Percentiles rank a stretch among this genome's conserved stretches.
Conservation (phyloP, 1,140 invertebrate genomes). For the Lineus longissimus region DNA sequence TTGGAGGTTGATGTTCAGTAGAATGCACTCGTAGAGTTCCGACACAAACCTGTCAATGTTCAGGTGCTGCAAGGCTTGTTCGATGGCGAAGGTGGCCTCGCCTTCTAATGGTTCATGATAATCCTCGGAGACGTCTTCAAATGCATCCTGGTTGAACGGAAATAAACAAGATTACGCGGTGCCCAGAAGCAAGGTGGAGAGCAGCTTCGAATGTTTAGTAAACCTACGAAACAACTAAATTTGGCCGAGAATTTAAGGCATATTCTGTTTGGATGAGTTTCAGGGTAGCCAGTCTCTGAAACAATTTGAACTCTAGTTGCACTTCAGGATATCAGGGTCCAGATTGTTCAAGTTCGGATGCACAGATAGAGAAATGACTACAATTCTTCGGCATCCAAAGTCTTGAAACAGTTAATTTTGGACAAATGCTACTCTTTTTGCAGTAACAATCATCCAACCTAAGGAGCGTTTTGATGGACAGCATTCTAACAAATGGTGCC, state of each 20-base stretch:
- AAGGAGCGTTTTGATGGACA: constrained; percentile 13
- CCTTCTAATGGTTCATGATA: constrained; percentile 15
- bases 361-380: too few relatives aligned
- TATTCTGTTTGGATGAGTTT: too few relatives aligned
- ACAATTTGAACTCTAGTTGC: too few relatives aligned
- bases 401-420: too few relatives aligned
- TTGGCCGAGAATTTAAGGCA: too few relatives aligned
- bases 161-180: too few relatives aligned
- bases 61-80: constrained; percentile 14
- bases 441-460: not conserved
- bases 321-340: too few relatives aligned
- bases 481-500: constrained; percentile 11
- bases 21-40: constrained; percentile 29
- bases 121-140: constrained; percentile 23
- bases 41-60: constrained; percentile 20
- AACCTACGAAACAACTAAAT: not conserved
- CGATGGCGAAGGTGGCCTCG: constrained; percentile 3
- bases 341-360: too few relatives aligned
- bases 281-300: too few relatives aligned
- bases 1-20: constrained; percentile 24
- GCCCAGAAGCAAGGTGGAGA: not conserved
- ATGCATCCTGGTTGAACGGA: constrained; percentile 23
- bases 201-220: not conserved
- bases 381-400: too few relatives aligned
- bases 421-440: not conserved